Evolutionary conservation across 2,113 vertebrate species (phyloP).

Genomic region (Delphinapterus leucas): DNA sequence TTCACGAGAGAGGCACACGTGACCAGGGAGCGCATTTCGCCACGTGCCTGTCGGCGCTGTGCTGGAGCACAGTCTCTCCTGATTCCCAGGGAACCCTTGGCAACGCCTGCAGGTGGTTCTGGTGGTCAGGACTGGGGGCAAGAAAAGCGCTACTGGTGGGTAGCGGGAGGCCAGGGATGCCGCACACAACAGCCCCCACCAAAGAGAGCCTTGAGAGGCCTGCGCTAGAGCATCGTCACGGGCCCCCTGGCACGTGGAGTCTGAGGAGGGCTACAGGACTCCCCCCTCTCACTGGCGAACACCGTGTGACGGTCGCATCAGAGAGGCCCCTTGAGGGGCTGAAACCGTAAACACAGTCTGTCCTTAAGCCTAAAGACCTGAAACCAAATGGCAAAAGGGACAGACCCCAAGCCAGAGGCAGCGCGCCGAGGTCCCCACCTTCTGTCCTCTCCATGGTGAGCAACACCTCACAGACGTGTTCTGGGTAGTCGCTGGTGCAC

Average conservation of each 20-base stretch:
- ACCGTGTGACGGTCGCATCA: not conserved
- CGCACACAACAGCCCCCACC: too few relatives aligned
- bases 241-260: not conserved
- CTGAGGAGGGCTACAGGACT: rapidly evolving
- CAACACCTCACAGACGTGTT: constrained; percentile 97
- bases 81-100: too few relatives aligned
- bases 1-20: too few relatives aligned
- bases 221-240: rapidly evolving
- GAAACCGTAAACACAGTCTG: not conserved
- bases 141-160: not conserved
- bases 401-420: not conserved
- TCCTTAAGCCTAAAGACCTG: not conserved
- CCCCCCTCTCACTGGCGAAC: not conserved
- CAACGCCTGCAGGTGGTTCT: not conserved
- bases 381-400: not conserved
- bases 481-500: constrained; percentile 96
- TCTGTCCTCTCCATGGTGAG: constrained; percentile 96
- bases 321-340: not conserved
- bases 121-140: not conserved
- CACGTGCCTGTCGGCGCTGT: rapidly evolving
- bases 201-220: not conserved
- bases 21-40: too few relatives aligned
- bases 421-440: constrained; percentile 80
- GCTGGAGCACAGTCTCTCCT: not conserved
- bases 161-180: not conserved